These are phyloP conservation scores for Aporrectodea caliginosa DNA, from an alignment of 1,140 invertebrate species.

Conservation along the genomic window DNA sequence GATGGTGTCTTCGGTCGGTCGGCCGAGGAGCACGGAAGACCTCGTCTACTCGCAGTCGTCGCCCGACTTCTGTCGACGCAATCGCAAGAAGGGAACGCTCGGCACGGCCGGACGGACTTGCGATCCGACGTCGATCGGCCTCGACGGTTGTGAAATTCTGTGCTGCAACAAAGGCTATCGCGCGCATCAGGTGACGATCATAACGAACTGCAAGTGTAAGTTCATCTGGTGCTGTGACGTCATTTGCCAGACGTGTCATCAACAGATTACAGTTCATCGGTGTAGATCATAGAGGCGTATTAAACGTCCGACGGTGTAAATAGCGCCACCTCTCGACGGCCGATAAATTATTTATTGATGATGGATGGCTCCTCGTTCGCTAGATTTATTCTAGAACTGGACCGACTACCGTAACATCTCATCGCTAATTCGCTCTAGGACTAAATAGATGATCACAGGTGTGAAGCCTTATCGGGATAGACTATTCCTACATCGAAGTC, in stretches of 20 bases:
- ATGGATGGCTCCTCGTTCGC: too few species aligned
- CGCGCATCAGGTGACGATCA: constrained; percentile 36
- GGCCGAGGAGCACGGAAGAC: constrained; percentile 77
- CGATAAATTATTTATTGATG: too few species aligned
- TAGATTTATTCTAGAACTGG: too few species aligned
- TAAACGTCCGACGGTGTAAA: too few species aligned
- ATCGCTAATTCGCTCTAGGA: too few species aligned
- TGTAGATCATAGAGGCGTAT: constrained; percentile 39
- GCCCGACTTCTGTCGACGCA: constrained; percentile 78
- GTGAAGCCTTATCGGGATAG: too few species aligned
- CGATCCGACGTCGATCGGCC: constrained; percentile 50
- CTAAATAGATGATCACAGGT: too few species aligned
- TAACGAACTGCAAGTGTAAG: constrained; percentile 46
- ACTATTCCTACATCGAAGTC: too few species aligned
- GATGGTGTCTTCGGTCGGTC: constrained; percentile 48
- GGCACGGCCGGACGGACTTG: constrained; percentile 50
- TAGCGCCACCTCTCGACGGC: too few species aligned
- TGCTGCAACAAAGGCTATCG: constrained; percentile 53
- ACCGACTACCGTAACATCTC: too few species aligned
- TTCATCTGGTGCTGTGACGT: constrained; percentile 51
- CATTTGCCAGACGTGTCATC: constrained; percentile 44
- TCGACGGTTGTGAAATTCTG: constrained; percentile 56
- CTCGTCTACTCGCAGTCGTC: constrained; percentile 83
- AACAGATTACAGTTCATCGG: constrained; percentile 38
- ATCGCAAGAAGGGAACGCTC: constrained; percentile 41